Percentiles rank a stretch among this genome's conserved stretches.
These are phyloP conservation scores for Phenganax stokvisi DNA, from an alignment of 92 coral and sea anemone species.

Conservation along the genomic window DNA sequence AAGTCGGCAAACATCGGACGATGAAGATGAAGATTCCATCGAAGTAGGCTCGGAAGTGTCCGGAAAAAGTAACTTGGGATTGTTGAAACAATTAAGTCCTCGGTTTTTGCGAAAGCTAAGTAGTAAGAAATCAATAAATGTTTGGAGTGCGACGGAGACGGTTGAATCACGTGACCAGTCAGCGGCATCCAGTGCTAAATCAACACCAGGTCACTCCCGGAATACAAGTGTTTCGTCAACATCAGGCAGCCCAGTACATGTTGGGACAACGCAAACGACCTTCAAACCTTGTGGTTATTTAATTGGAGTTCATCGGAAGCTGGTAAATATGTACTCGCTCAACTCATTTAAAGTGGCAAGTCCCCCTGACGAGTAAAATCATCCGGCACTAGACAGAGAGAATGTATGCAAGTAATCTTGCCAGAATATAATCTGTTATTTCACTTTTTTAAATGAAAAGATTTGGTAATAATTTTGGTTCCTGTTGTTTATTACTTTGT, in stretches of 20 bases:
- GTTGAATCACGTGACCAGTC: neutral
- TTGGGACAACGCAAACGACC: constrained; percentile 57
- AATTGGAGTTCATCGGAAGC: constrained; percentile 88
- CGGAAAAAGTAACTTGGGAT: constrained; percentile 20
- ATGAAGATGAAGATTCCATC: constrained; percentile 25
- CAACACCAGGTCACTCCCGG: constrained; percentile 44
- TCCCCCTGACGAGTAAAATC: too few species aligned
- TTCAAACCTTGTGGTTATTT: constrained; percentile 72
- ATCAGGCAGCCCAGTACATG: constrained; percentile 48
- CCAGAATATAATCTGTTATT: too few species aligned
- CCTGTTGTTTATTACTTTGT: too few species aligned
- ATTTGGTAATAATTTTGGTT: too few species aligned
- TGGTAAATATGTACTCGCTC: constrained; percentile 48
- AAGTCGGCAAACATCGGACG: constrained; percentile 41
- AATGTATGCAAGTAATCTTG: too few species aligned
- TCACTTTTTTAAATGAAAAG: too few species aligned
- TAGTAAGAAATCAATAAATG: neutral
- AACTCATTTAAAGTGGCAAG: too few species aligned
- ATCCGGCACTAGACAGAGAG: too few species aligned
- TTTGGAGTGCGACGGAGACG: constrained; percentile 20
- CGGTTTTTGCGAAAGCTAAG: constrained; percentile 25
- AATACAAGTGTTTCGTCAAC: constrained; percentile 61
- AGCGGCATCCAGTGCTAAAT: constrained; percentile 1
- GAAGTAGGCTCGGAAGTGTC: constrained; percentile 31
- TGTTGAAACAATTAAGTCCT: constrained; percentile 29